Evolutionary conservation across 1,140 invertebrate species (phyloP).

Genomic region (Frieseomelitta varia): DNA sequence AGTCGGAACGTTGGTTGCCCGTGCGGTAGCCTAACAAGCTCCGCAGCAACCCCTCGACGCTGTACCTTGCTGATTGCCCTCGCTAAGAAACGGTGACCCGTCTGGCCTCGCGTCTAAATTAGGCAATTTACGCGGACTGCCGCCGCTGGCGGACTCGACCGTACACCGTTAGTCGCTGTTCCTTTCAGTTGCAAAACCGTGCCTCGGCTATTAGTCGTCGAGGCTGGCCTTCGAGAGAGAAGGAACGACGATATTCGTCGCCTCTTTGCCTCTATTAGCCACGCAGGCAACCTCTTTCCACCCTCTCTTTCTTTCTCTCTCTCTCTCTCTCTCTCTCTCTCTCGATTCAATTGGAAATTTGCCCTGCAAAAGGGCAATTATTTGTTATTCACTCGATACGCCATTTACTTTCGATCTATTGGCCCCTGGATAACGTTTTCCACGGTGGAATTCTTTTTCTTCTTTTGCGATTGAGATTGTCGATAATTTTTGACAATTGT

Average conservation of each 20-base stretch:
- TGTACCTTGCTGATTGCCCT: constrained; percentile 45
- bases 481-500: too few relatives aligned
- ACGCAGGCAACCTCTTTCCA: constrained; percentile 59
- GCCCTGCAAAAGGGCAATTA: constrained; percentile 42
- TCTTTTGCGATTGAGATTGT: too few relatives aligned
- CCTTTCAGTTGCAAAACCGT: constrained; percentile 62
- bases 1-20: background rate
- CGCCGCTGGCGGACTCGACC: constrained; percentile 45
- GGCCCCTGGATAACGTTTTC: too few relatives aligned
- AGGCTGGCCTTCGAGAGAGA: constrained; percentile 22
- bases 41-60: constrained; percentile 6
- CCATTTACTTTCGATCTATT: too few relatives aligned
- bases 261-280: constrained; percentile 54
- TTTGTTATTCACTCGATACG: too few relatives aligned
- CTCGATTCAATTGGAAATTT: constrained; percentile 3
- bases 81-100: constrained; percentile 60
- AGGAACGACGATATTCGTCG: constrained; percentile 62
- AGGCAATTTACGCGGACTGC: constrained; percentile 72
- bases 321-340: background rate
- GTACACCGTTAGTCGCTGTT: constrained; percentile 25
- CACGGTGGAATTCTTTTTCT: too few relatives aligned
- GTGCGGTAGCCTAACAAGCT: constrained; percentile 64
- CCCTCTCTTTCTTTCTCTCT: constrained; percentile 29
- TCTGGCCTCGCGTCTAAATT: constrained; percentile 72
- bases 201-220: constrained; percentile 60